Evolutionary conservation across 1,140 invertebrate species (phyloP).

Genomic region (Hirudo medicinalis): DNA sequence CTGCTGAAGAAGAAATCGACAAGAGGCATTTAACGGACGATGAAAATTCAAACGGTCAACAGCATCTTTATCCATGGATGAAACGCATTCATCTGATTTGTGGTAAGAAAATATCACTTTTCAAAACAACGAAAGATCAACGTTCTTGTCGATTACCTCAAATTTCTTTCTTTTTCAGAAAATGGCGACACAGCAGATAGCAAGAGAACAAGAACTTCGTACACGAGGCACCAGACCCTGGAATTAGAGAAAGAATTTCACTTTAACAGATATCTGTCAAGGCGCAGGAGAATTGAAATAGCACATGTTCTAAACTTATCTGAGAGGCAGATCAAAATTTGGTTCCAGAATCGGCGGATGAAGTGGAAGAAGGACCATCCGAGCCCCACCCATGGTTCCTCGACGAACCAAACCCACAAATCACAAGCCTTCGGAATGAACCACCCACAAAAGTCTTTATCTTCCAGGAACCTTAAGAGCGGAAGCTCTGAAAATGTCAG

Average conservation of each 20-base stretch:
- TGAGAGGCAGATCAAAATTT: constrained; percentile 49
- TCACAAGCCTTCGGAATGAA: too few relatives aligned
- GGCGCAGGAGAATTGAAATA: constrained; percentile 9
- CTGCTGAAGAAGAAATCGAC: neutral
- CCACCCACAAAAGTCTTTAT: too few relatives aligned
- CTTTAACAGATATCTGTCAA: constrained; percentile 41
- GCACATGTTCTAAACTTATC: constrained; percentile 5
- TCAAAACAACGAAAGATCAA: too few relatives aligned
- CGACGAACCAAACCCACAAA: too few relatives aligned
- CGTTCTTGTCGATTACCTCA: too few relatives aligned
- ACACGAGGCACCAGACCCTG: constrained; percentile 70
- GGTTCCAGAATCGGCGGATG: constrained; percentile 69
- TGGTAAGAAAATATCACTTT: neutral
- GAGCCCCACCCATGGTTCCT: neutral
- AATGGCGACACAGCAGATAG: constrained; percentile 49
- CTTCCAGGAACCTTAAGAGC: too few relatives aligned
- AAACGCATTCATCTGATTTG: constrained; percentile 9
- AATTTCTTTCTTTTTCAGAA: neutral
- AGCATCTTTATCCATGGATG: constrained; percentile 7
- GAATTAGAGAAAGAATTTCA: constrained; percentile 55
- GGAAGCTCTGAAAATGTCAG: too few relatives aligned
- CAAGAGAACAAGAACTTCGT: constrained; percentile 84
- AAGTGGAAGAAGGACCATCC: constrained; percentile 68
- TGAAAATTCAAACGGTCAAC: neutral
- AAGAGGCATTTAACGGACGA: neutral